Evolutionary conservation across 2,888 invertebrate species (phyloP).

Genomic region (Nebria salina): DNA sequence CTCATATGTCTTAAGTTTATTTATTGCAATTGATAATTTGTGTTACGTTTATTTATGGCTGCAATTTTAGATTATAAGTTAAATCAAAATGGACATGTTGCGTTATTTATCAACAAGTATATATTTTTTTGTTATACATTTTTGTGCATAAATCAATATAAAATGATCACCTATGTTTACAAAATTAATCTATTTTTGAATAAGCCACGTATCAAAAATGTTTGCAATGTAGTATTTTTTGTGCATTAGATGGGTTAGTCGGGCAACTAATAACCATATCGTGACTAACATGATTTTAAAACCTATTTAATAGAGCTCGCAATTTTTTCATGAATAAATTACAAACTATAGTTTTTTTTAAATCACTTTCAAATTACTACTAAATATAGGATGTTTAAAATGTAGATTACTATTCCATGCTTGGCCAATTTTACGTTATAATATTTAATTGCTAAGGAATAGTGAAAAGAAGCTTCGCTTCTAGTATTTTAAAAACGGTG

Average conservation of each 20-base stretch:
- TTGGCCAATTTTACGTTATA: not conserved
- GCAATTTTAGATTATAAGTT: too few relatives aligned
- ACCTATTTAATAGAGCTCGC: not conserved
- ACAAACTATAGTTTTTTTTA: not conserved
- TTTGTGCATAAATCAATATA: too few relatives aligned
- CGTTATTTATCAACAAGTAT: too few relatives aligned
- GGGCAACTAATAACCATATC: not conserved
- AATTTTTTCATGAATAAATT: not conserved
- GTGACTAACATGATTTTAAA: not conserved
- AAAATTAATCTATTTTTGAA: too few relatives aligned
- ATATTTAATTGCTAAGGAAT: not conserved
- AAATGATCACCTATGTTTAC: too few relatives aligned
- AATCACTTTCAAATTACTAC: conserved; percentile 1
- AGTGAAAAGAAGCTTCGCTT: not conserved
- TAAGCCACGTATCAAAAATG: too few relatives aligned
- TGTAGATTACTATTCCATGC: conserved; percentile 1
- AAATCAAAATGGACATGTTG: too few relatives aligned
- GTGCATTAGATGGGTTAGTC: not conserved
- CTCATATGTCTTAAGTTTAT: too few relatives aligned
- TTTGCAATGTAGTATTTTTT: too few relatives aligned
- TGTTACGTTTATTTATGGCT: too few relatives aligned
- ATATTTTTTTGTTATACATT: too few relatives aligned
- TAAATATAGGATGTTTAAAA: not conserved
- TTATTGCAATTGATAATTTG: too few relatives aligned
- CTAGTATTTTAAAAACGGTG: not conserved